phyloP scores from a whole-genome alignment of 1,140 invertebrate genomes.

The Drosophila parabipectinata region DNA sequence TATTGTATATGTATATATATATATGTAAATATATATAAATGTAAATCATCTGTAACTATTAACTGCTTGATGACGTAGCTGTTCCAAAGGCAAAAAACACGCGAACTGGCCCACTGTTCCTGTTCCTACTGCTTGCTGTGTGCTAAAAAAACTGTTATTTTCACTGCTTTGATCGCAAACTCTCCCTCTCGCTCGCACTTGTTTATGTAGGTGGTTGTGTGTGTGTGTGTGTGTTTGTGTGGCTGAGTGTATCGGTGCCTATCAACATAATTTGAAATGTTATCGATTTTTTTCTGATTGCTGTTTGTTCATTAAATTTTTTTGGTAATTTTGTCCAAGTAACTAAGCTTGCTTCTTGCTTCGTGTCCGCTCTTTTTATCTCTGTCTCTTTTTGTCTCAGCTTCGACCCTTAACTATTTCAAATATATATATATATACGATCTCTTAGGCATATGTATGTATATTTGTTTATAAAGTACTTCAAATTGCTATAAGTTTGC shows the following conservation, averaged over 20 bases:
- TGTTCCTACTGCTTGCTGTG: conserved; percentile 17
- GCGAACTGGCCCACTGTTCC: conserved; percentile 26
- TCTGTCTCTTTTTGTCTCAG: conserved; percentile 35
- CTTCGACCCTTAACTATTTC: conserved; percentile 57
- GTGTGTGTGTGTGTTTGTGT: conserved; percentile 8
- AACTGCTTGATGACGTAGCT: conserved; percentile 44
- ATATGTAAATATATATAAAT: conserved; percentile 46
- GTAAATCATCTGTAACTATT: conserved; percentile 51
- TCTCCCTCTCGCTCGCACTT: conserved; percentile 23
- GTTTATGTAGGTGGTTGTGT: conserved; percentile 1
- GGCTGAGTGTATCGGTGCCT: conserved; percentile 17
- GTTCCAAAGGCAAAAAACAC: conserved; percentile 45
- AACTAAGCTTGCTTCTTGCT: conserved; percentile 2
- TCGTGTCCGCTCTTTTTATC: conserved; percentile 26
- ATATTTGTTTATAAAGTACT: conserved; percentile 78
- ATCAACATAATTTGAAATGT: conserved; percentile 47
- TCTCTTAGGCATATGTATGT: conserved; percentile 54
- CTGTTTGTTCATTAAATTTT: conserved; percentile 14
- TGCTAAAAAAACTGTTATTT: neutral
- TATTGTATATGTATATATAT: conserved; percentile 52
- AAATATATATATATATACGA: conserved; percentile 58
- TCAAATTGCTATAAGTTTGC: conserved; percentile 80
- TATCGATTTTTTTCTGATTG: conserved; percentile 46
- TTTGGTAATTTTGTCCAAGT: conserved; percentile 24
- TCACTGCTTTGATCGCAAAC: conserved; percentile 26